Conservation (phyloP, 2,888 invertebrate species). For the Empis stercorea region DNA sequence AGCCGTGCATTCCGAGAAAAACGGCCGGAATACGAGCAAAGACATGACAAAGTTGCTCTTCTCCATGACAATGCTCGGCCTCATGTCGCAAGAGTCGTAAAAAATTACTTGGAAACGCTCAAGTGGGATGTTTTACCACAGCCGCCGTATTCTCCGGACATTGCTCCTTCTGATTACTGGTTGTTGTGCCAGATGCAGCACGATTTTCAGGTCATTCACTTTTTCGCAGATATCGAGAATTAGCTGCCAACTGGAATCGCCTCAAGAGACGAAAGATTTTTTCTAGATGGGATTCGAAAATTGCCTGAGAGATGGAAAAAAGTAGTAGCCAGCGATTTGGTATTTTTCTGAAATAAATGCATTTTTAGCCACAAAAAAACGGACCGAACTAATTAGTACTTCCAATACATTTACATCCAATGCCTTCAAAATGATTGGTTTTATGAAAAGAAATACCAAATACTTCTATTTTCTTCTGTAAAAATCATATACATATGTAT, state of each 20-base stretch:
- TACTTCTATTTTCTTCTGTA: too few relatives aligned
- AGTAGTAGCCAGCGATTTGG: slow-evolving; percentile 13
- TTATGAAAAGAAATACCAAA: too few relatives aligned
- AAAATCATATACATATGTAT: too few relatives aligned
- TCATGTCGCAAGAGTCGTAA: slow-evolving; percentile 8
- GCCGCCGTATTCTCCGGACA: slow-evolving; percentile 14
- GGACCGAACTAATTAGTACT: too few relatives aligned
- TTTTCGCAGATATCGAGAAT: slow-evolving; percentile 11
- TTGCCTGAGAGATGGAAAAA: slow-evolving; percentile 15
- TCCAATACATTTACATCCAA: too few relatives aligned
- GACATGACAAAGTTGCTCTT: slow-evolving; percentile 17
- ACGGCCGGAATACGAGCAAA: slow-evolving; percentile 12
- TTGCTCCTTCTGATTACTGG: slow-evolving; percentile 15
- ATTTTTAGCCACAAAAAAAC: too few relatives aligned
- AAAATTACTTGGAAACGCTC: slow-evolving; percentile 16
- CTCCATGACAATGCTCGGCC: slow-evolving; percentile 16
- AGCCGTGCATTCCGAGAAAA: slow-evolving; percentile 11
- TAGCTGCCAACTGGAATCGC: too few relatives aligned
- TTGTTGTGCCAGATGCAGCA: slow-evolving; percentile 13
- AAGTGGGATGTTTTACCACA: slow-evolving; percentile 13
- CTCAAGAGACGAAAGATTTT: slow-evolving; percentile 13
- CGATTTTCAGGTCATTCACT: slow-evolving; percentile 10
- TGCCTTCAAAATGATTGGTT: too few relatives aligned
- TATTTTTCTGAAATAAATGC: too few relatives aligned
- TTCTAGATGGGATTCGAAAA: slow-evolving; percentile 10